These are phyloP conservation scores for Amphipyra berbera DNA, from an alignment of 2,888 invertebrate genomes.

Conservation along the genomic window DNA sequence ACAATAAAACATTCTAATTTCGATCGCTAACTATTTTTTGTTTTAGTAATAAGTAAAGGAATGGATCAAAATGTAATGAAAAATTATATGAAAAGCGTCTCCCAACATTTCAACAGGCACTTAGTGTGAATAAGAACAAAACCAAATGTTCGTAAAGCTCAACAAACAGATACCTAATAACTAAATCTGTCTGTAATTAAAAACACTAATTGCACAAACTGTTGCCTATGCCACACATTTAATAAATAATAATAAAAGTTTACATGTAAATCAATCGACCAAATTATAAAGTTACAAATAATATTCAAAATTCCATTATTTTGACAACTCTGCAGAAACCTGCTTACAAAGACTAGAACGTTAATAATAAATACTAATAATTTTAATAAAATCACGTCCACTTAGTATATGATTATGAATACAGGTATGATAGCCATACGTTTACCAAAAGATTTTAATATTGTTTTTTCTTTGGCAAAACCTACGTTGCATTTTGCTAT, in stretches of 20 bases:
- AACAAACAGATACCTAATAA: slow-evolving; percentile 18
- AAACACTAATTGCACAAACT: slow-evolving; percentile 8
- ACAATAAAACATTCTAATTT: slow-evolving; percentile 21
- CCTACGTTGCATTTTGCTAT: slow-evolving; percentile 4
- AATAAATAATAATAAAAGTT: neutral
- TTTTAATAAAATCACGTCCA: slow-evolving; percentile 39
- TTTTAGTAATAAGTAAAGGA: neutral
- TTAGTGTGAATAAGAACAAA: slow-evolving; percentile 63
- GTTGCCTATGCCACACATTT: slow-evolving; percentile 13
- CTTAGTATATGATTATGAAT: slow-evolving; percentile 25
- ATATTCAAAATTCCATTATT: neutral
- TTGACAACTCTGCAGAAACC: slow-evolving; percentile 22
- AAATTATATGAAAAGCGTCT: slow-evolving; percentile 46
- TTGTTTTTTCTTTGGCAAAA: slow-evolving; percentile 3
- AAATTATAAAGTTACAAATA: slow-evolving; percentile 1
- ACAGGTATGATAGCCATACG: slow-evolving; percentile 9
- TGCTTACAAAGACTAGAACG: slow-evolving; percentile 26
- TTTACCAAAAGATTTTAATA: slow-evolving; percentile 4
- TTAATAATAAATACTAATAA: slow-evolving; percentile 28
- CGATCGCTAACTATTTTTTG: slow-evolving; percentile 9
- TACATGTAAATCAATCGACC: neutral
- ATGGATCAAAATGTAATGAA: neutral
- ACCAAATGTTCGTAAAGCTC: slow-evolving; percentile 27
- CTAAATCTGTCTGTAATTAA: neutral
- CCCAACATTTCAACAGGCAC: slow-evolving; percentile 67